phyloP scores from a whole-genome alignment of 2,888 invertebrate species.

The Cerastis rubricosa region DNA sequence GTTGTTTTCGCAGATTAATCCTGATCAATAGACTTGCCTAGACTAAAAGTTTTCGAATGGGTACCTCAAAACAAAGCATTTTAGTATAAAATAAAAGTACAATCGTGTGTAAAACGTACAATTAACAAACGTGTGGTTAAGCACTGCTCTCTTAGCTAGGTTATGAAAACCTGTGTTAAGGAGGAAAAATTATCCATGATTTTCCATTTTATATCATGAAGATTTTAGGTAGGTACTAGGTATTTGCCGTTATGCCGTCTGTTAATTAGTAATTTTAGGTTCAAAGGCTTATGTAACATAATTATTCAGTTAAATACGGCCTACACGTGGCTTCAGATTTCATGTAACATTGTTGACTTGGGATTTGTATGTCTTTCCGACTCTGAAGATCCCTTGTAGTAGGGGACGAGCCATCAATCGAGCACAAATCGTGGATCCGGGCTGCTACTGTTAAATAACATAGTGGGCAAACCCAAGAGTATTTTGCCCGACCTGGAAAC shows the following conservation, averaged over 20 bases:
- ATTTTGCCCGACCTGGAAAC: background rate
- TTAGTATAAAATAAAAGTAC: too few relatives aligned
- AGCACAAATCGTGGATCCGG: background rate
- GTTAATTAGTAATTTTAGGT: slow-evolving; percentile 6
- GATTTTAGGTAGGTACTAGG: background rate
- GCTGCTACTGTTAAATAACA: background rate
- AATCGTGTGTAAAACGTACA: too few relatives aligned
- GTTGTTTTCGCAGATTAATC: background rate
- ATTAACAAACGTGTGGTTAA: too few relatives aligned
- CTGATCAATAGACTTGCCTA: background rate
- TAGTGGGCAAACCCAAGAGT: background rate
- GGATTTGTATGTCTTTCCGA: background rate
- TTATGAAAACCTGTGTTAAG: too few relatives aligned
- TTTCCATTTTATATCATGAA: background rate
- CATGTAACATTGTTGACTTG: slow-evolving; percentile 7
- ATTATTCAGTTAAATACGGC: background rate
- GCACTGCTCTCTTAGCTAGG: too few relatives aligned
- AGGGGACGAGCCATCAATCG: background rate
- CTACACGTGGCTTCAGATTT: background rate
- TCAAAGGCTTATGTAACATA: background rate
- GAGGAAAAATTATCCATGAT: background rate
- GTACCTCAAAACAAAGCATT: background rate
- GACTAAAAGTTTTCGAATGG: background rate
- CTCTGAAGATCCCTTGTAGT: background rate
- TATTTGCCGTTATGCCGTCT: background rate